These are phyloP conservation scores for Oreochromis niloticus DNA, from an alignment of 2,113 vertebrate species.

Conservation along the genomic window DNA sequence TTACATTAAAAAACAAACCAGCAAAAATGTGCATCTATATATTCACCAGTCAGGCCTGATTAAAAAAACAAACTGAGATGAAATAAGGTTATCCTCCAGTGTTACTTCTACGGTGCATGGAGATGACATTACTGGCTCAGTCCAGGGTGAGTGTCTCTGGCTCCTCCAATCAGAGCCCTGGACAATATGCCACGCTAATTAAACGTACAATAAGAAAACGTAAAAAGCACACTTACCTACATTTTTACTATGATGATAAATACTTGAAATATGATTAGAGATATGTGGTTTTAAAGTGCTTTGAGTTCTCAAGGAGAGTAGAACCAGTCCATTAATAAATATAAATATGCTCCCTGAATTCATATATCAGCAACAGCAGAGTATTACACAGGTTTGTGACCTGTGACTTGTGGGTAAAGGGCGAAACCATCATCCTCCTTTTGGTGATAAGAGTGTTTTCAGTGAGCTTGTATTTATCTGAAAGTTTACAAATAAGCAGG, in stretches of 20 bases:
- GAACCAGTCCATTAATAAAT: background rate
- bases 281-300: background rate
- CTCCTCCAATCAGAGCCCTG: background rate
- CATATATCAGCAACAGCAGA: background rate
- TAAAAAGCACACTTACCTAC: background rate
- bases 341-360: background rate
- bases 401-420: rapidly evolving
- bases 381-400: background rate
- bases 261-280: background rate
- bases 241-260: background rate
- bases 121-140: background rate
- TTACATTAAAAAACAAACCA: background rate
- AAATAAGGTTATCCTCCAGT: background rate
- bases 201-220: background rate
- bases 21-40: background rate
- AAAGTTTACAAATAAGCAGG: background rate
- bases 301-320: background rate
- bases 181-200: background rate
- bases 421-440: background rate
- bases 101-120: background rate
- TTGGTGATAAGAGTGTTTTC: background rate
- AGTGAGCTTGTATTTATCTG: background rate
- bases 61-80: background rate
- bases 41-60: background rate
- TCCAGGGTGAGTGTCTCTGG: background rate